These are phyloP conservation scores for Chloropsis hardwickii DNA, from an alignment of 2,113 vertebrate species.

Conservation along the genomic window DNA sequence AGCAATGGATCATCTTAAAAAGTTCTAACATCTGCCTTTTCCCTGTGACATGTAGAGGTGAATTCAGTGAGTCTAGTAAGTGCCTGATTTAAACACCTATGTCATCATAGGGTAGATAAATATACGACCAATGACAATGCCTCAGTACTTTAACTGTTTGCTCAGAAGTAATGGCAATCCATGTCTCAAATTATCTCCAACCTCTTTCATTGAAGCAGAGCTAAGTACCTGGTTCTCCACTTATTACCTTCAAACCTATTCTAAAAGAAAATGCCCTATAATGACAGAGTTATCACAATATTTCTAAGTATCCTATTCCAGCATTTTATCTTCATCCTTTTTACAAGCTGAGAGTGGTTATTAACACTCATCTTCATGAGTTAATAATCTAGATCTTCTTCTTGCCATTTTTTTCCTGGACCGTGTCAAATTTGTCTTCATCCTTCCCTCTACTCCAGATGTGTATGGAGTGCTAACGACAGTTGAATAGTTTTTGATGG, in stretches of 20 bases:
- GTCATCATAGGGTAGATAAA: neutral
- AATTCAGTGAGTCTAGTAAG: neutral
- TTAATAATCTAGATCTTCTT: neutral
- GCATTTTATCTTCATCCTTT: neutral
- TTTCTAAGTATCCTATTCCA: neutral
- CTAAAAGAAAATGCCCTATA: neutral
- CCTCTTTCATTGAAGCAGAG: neutral
- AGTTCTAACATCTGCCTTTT: neutral
- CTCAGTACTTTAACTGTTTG: neutral
- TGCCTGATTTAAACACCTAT: neutral
- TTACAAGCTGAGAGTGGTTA: neutral
- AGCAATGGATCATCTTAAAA: neutral
- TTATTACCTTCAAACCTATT: neutral
- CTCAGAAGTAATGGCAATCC: neutral
- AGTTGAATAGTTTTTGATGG: neutral
- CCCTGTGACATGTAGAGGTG: fast-evolving
- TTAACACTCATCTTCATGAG: neutral
- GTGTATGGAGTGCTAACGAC: neutral
- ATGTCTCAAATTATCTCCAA: neutral
- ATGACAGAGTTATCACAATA: neutral
- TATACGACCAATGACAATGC: neutral
- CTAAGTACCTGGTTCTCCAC: fast-evolving
- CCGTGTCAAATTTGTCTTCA: neutral
- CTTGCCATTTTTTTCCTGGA: neutral
- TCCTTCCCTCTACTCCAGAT: neutral